phyloP scores from a whole-genome alignment of 1,140 invertebrate species.

The Asobara japonica region DNA sequence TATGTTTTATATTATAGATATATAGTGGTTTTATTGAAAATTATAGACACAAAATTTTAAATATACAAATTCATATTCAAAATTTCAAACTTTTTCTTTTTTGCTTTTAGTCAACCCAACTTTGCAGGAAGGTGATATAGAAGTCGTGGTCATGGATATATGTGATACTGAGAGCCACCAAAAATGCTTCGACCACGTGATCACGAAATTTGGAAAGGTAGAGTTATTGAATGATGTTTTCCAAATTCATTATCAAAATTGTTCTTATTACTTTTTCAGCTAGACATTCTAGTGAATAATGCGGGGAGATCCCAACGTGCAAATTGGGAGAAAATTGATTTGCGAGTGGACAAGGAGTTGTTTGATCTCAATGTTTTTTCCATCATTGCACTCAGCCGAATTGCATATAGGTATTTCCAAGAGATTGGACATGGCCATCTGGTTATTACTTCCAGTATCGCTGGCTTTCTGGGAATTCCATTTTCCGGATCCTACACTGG shows the following conservation, averaged over 20 bases:
- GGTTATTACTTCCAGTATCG: slow-evolving; percentile 78
- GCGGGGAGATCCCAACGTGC: slow-evolving; percentile 85
- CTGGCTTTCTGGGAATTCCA: slow-evolving; percentile 76
- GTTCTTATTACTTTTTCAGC: slow-evolving; percentile 51
- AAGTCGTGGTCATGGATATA: slow-evolving; percentile 80
- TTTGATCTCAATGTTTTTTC: slow-evolving; percentile 88
- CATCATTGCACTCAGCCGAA: slow-evolving; percentile 75
- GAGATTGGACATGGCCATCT: slow-evolving; percentile 72
- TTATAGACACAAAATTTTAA: no score
- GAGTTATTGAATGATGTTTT: no score
- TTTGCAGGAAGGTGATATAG: slow-evolving; percentile 71
- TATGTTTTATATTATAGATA: no score
- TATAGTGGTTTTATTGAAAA: no score
- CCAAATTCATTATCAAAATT: no score
- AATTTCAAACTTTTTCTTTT: slow-evolving; percentile 36
- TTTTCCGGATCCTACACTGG: slow-evolving; percentile 82
- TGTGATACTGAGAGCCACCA: slow-evolving; percentile 72
- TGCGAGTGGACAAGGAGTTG: slow-evolving; percentile 80
- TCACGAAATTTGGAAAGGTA: slow-evolving; percentile 79
- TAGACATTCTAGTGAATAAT: slow-evolving; percentile 86
- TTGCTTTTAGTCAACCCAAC: slow-evolving; percentile 54
- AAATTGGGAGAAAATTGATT: slow-evolving; percentile 78
- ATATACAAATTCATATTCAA: no score
- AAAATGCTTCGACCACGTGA: slow-evolving; percentile 71
- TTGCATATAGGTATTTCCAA: slow-evolving; percentile 76